Base-by-base conservation (phyloP, 2,797 vertebrate species). In the Catamblyrhynchus diadema region DNA sequence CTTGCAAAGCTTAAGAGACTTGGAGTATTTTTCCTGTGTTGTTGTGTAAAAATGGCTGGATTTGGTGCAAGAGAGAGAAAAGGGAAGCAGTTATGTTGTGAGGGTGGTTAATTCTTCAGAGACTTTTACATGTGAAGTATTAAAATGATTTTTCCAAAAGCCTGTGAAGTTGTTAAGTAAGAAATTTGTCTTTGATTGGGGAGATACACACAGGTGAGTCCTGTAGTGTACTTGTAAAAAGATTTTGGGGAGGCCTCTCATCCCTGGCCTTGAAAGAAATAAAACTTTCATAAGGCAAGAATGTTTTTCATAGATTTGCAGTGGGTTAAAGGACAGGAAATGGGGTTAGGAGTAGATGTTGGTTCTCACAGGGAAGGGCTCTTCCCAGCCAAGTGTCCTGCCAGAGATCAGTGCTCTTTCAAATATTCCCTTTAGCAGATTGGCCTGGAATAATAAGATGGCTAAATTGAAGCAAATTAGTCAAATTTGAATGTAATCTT, bases 281-380 rank as follows among this genome's bases (percentile, higher is more conserved):
- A 44, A 87, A 82, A 39, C 23, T 83, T 70, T 50, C 2, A 1
- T 54, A 37, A 82, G 39, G 32, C 35, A 87, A 19, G 53, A 80
- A 77, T 74, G 69, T 73, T 90, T 88, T 74, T 81, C 25, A 23
- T 59, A 23, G 72, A 53, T 82, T 56, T 89, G 41, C 47, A 69
- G 41, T 0, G 18, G 70, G 84, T 89, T 91, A 79, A 53, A 87
- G 85, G 92, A 5, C 72, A 80, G 92, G 92, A 93, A 94, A 44
- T 1, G 1, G 51, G 81, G 41, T 91, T 89, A 56, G 71, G 51
- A 73, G 24, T 69, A 39, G 44, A 24, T 27, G 23, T 37, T 82
- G 32, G 42, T 87, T 92, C 89, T 94, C 94, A 72, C 74, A 79
- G 84, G 30, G 73, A 92, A 78, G 41, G 30, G 78, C 70, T 83